phyloP scores from a whole-genome alignment of 2,797 vertebrate species.

The Enteromius treurensis region DNA sequence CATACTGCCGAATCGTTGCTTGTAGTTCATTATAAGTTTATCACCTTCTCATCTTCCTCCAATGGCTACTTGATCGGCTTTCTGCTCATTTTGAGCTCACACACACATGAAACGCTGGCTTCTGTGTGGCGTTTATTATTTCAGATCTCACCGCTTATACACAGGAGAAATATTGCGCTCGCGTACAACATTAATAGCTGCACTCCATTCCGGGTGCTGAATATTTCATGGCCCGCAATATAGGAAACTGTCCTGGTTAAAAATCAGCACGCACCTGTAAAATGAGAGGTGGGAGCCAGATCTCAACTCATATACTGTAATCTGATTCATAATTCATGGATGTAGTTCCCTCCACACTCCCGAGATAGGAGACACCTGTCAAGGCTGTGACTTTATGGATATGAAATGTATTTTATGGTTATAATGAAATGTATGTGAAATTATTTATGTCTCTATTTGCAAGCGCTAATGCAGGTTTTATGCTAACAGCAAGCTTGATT shows the following conservation, averaged over 20 bases:
- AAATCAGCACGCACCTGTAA: slow-evolving; percentile 37
- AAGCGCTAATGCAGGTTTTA: neutral
- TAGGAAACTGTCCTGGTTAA: slow-evolving; percentile 44
- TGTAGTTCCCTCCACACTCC: slow-evolving; percentile 28
- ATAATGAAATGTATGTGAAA: slow-evolving; percentile 13
- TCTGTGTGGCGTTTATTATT: slow-evolving; percentile 10
- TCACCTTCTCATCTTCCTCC: neutral
- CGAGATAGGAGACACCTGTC: slow-evolving; percentile 17
- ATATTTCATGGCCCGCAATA: slow-evolving; percentile 50
- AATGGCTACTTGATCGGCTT: neutral
- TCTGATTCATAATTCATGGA: slow-evolving; percentile 45
- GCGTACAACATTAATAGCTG: slow-evolving; percentile 32
- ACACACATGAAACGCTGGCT: neutral
- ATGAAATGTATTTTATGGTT: slow-evolving; percentile 44
- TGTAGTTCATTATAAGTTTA: neutral
- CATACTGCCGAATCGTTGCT: neutral
- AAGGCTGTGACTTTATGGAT: slow-evolving; percentile 1
- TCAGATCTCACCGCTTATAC: slow-evolving; percentile 6
- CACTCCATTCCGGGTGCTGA: slow-evolving; percentile 36
- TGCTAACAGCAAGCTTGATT: slow-evolving; percentile 8
- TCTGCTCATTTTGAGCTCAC: neutral
- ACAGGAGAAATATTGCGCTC: neutral
- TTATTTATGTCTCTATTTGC: slow-evolving; percentile 32
- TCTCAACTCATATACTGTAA: slow-evolving; percentile 31
- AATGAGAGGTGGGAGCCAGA: slow-evolving; percentile 26